Conservation (phyloP, 2,888 invertebrate species). For the Nowickia ferox region DNA sequence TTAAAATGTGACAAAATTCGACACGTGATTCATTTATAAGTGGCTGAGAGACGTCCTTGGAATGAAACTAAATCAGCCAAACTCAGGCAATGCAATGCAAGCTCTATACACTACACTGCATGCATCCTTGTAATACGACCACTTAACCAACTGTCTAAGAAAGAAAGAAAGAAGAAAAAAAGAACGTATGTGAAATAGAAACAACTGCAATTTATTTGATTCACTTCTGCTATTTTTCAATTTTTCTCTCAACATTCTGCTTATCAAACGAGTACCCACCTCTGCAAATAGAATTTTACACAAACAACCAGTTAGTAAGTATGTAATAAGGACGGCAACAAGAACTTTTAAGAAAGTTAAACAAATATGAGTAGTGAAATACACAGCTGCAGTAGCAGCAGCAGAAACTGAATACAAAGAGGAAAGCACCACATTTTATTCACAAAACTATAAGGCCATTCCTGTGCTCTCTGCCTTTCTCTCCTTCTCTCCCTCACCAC, state of each 20-base stretch:
- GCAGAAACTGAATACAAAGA: not conserved
- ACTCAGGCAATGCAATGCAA: conserved; percentile 18
- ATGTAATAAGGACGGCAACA: not conserved
- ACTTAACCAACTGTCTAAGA: conserved; percentile 7
- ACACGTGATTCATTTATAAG: conserved; percentile 70
- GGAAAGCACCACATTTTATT: not conserved
- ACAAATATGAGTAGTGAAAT: conserved; percentile 19
- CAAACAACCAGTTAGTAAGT: not conserved
- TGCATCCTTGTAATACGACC: not conserved
- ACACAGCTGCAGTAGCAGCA: not conserved
- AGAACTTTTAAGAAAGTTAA: conserved; percentile 8
- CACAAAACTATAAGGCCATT: conserved; percentile 44
- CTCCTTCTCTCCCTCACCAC: too few relatives aligned
- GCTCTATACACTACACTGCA: conserved; percentile 9
- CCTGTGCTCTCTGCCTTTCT: not conserved
- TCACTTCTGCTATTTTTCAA: conserved; percentile 32
- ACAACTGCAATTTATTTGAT: conserved; percentile 43
- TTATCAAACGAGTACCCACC: not conserved
- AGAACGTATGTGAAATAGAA: conserved; percentile 25
- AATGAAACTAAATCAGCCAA: conserved; percentile 19
- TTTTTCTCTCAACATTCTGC: conserved; percentile 4
- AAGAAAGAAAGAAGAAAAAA: not conserved
- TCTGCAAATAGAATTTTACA: not conserved
- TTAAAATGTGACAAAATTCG: conserved; percentile 67
- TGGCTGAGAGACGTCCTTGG: conserved; percentile 40